Conservation (phyloP, 1,140 invertebrate species). For the Zaprionus taronus region DNA sequence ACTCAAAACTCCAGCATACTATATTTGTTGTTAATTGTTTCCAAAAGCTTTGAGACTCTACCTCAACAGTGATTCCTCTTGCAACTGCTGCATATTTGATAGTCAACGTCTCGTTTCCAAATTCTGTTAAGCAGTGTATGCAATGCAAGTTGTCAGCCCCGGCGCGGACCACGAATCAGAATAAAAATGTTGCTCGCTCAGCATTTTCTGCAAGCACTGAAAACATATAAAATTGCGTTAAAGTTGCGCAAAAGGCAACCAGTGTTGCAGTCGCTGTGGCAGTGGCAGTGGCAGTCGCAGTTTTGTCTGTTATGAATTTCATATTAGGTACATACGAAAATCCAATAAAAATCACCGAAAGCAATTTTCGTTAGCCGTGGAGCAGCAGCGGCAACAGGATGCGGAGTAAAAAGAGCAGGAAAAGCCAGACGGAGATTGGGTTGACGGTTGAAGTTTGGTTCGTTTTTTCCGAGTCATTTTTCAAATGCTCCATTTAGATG, state of each 20-base stretch:
- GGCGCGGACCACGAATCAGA: constrained; percentile 61
- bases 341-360: constrained; percentile 82
- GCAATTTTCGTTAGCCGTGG: constrained; percentile 64
- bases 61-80: not conserved
- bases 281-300: constrained; percentile 50
- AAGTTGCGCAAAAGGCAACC: constrained; percentile 33
- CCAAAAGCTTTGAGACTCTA: not conserved
- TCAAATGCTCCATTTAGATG: constrained; percentile 37
- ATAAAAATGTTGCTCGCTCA: constrained; percentile 68
- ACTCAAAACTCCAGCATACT: not conserved
- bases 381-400: constrained; percentile 14
- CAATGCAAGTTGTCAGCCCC: constrained; percentile 22
- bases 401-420: constrained; percentile 15
- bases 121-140: constrained; percentile 22
- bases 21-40: not conserved
- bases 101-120: not conserved
- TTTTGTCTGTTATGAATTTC: constrained; percentile 76
- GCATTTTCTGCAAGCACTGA: constrained; percentile 17
- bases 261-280: constrained; percentile 40
- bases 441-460: constrained; percentile 24
- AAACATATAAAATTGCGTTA: constrained; percentile 60
- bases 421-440: constrained; percentile 40
- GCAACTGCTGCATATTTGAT: constrained; percentile 14
- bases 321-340: constrained; percentile 74
- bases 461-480: constrained; percentile 18